Evolutionary conservation across 1,140 invertebrate species (phyloP).

Genomic region (Leguminivora glycinivorella): DNA sequence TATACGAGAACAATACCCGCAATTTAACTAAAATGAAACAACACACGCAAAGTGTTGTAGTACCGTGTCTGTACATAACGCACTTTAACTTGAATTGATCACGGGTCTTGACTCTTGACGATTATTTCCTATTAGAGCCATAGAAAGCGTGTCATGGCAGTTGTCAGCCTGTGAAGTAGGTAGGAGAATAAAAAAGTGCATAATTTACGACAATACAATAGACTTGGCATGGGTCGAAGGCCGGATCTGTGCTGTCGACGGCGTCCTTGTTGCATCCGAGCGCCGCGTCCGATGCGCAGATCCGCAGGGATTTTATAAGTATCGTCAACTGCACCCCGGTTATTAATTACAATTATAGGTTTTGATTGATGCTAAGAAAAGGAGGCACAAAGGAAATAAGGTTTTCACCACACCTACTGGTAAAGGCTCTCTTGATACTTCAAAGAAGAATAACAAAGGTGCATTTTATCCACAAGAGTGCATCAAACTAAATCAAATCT

Average conservation of each 20-base stretch:
- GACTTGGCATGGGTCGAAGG: conserved; percentile 45
- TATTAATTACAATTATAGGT: neutral
- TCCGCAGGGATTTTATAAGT: neutral
- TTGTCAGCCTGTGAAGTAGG: conserved; percentile 35
- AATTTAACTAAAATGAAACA: conserved; percentile 13
- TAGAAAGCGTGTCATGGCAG: conserved; percentile 56
- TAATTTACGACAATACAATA: conserved; percentile 49
- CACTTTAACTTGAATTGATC: conserved; percentile 15
- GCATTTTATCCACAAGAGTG: too few relatives aligned
- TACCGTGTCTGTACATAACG: neutral
- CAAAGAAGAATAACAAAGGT: too few relatives aligned
- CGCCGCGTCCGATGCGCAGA: neutral
- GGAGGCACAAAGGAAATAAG: too few relatives aligned
- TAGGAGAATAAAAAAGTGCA: conserved; percentile 45
- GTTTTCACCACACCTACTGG: too few relatives aligned
- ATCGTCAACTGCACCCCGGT: neutral
- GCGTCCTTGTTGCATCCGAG: conserved; percentile 45
- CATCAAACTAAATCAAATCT: too few relatives aligned
- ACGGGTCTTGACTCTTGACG: conserved; percentile 4
- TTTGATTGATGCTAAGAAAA: too few relatives aligned
- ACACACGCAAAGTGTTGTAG: conserved; percentile 27
- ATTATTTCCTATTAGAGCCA: conserved; percentile 33
- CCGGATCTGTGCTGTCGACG: conserved; percentile 31
- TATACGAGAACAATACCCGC: neutral
- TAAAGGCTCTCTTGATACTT: too few relatives aligned